Percentiles rank a stretch among this genome's conserved stretches.
Evolutionary conservation across 92 coral and sea anemone species (phyloP).

Genomic region (Heliopora coerulea): DNA sequence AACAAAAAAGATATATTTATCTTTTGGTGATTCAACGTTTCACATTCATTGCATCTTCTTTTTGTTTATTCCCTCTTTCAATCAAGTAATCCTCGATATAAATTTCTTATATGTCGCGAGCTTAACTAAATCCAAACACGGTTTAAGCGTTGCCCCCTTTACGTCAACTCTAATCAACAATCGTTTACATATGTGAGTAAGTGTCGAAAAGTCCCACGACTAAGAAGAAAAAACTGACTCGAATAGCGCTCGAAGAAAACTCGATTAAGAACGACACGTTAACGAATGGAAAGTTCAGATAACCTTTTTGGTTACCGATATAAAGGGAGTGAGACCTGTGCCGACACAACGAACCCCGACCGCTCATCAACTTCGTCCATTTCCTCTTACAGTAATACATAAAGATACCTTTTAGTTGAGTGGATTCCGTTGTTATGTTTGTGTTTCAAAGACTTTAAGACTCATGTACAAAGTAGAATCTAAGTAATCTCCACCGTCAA

Average conservation of each 20-base stretch:
- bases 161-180: constrained; percentile 43
- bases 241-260: constrained; percentile 30
- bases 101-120: constrained; percentile 31
- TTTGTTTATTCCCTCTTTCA: constrained; percentile 31
- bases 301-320: constrained; percentile 36
- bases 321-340: constrained; percentile 33
- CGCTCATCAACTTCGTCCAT: constrained; percentile 9
- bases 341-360: constrained; percentile 36
- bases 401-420: neutral
- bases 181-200: constrained; percentile 39
- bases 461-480: constrained; percentile 33
- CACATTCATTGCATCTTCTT: too few relatives aligned
- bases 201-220: constrained; percentile 21
- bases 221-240: constrained; percentile 14
- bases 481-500: constrained; percentile 45
- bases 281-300: constrained; percentile 34
- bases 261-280: constrained; percentile 30
- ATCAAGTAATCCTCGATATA: constrained; percentile 30
- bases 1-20: too few relatives aligned
- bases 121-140: constrained; percentile 33
- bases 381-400: constrained; percentile 11
- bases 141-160: constrained; percentile 12
- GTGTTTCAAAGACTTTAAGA: constrained; percentile 33
- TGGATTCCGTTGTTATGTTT: constrained; percentile 19
- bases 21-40: too few relatives aligned